These are phyloP conservation scores for Willowsia nigromaculata DNA, from an alignment of 2,888 invertebrate genomes.

Conservation along the genomic window DNA sequence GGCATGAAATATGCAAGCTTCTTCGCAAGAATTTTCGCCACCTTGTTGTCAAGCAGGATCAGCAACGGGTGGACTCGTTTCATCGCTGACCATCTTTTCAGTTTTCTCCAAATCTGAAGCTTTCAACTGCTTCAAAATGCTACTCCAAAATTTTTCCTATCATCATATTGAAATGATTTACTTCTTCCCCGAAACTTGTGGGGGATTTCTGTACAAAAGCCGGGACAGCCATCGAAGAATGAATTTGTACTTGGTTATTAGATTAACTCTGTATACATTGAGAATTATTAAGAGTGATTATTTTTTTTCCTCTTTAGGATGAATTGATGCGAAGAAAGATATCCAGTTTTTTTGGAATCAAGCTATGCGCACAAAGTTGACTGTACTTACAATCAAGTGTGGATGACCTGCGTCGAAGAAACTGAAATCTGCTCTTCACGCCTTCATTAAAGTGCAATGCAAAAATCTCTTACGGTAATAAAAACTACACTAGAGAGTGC, in stretches of 20 bases:
- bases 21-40: constrained; percentile 96
- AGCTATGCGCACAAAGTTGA: constrained; percentile 96
- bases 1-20: constrained; percentile 91
- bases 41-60: constrained; percentile 92
- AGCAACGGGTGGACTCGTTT: constrained; percentile 83
- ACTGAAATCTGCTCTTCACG: constrained; percentile 90
- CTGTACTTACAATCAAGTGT: constrained; percentile 97
- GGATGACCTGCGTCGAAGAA: constrained; percentile 83
- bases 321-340: constrained; percentile 98
- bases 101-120: constrained; percentile 96
- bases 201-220: constrained; percentile 93
- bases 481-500: too few species aligned
- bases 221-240: constrained; percentile 95
- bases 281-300: too few species aligned
- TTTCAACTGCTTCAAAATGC: constrained; percentile 93
- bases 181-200: constrained; percentile 95
- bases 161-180: constrained; percentile 98
- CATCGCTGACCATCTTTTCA: constrained; percentile 91
- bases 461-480: too few species aligned
- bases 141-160: constrained; percentile 93
- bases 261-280: too few species aligned
- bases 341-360: constrained; percentile 91
- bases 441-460: too few species aligned
- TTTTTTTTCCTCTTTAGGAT: too few species aligned
- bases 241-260: constrained; percentile 95